Conservation (phyloP, 2,888 invertebrate species). For the Agonopterix alstromeriana region DNA sequence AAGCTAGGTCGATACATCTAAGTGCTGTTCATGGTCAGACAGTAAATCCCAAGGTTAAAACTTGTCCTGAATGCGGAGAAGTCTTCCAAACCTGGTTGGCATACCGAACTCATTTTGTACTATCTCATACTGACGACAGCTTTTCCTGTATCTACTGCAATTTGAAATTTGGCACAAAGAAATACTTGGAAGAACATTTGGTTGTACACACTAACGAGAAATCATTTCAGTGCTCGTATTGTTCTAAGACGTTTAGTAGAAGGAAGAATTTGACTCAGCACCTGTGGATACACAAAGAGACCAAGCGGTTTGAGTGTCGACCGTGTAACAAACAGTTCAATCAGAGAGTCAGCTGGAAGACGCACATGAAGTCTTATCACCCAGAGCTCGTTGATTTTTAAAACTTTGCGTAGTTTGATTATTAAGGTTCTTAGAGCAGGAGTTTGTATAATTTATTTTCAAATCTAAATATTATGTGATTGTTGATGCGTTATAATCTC, state of each 20-base stretch:
- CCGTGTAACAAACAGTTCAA: slow-evolving; percentile 53
- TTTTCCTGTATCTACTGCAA: slow-evolving; percentile 49
- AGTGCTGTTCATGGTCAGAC: slow-evolving; percentile 35
- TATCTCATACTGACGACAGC: slow-evolving; percentile 45
- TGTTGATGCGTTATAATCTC: too few species aligned
- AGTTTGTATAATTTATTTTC: too few species aligned
- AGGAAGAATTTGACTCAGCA: slow-evolving; percentile 58
- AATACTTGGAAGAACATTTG: slow-evolving; percentile 50
- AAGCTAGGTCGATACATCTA: slow-evolving; percentile 47
- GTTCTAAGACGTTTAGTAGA: slow-evolving; percentile 67
- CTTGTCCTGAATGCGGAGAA: slow-evolving; percentile 47
- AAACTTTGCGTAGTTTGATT: neutral
- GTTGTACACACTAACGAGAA: slow-evolving; percentile 69
- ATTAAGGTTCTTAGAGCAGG: too few species aligned
- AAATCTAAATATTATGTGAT: too few species aligned
- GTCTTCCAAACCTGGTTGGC: slow-evolving; percentile 35
- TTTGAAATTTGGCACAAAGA: slow-evolving; percentile 38
- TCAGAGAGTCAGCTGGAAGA: slow-evolving; percentile 54
- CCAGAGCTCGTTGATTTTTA: slow-evolving; percentile 32
- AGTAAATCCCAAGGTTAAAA: slow-evolving; percentile 34
- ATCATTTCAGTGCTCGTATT: slow-evolving; percentile 54
- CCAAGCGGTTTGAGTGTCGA: slow-evolving; percentile 44
- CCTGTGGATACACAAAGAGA: slow-evolving; percentile 58
- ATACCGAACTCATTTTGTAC: slow-evolving; percentile 49
- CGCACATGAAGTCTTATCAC: slow-evolving; percentile 46